Base-by-base conservation (phyloP, 2,888 invertebrate species). In the Erannis defoliaria region DNA sequence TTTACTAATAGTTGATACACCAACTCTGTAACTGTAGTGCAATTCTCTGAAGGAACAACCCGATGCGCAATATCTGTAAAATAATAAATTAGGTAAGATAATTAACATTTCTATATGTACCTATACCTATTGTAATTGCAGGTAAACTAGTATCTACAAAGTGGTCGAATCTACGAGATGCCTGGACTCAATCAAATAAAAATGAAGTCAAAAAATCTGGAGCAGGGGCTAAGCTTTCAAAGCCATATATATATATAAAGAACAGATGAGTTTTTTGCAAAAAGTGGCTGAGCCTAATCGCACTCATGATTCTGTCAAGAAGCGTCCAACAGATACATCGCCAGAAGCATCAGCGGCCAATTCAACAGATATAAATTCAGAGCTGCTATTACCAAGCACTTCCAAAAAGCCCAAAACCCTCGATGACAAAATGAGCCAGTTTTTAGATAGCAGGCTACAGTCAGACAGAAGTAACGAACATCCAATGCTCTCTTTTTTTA, bases 41-140 rank as follows among this genome's bases (percentile, higher is more conserved):
- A 64, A 43, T 53, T 67, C 59, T 59, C 61, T 67, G 56, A 58
- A 62, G 23, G 58, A 62, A 62, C 62, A 58, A 45, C 58, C 62
- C 40, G 62, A 58, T 18, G 55, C 57, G 21, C 31, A 58, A 63
- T 58, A 63, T 63, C 62, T 55, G 58, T 48, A 62, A 62, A 53
- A 48, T 58, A 51, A 51, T 45, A 23, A 51, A 45, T 23, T 50
- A 51, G 61, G 55, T 55, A 55, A 61, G 53, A 53, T 58, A 57
- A 42, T 49, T 48, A 55, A 59, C 50, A 56, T 60, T 53, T 55
- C 56, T 49, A 55, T 53, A 51, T 56, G 48, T 50, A 64, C 53
- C 53, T 64, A 54, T 56, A 51, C 19, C 38, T 38, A 38, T 38
- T 38, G 38, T 51, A 59, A 54, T 65, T 66, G 26, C 59, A 64